These are phyloP conservation scores for Uloborus diversus DNA, from an alignment of 1,140 invertebrate species.

Conservation along the genomic window DNA sequence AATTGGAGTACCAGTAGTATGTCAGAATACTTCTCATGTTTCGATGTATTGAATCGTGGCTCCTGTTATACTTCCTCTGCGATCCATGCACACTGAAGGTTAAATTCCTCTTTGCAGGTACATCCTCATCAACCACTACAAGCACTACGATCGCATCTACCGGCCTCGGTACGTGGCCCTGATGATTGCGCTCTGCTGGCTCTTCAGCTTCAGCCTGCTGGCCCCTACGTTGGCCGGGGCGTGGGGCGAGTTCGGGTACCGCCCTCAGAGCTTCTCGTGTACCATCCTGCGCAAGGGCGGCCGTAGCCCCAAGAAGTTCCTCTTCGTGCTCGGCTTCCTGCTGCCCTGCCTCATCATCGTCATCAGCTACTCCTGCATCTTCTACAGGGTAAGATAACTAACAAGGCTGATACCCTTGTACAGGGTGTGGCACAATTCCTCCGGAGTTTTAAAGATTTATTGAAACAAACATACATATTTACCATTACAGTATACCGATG, in stretches of 20 bases:
- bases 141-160: slow-evolving; percentile 57
- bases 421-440: too few species aligned
- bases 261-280: slow-evolving; percentile 64
- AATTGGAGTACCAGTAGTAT: too few species aligned
- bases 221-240: slow-evolving; percentile 78
- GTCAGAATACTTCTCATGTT: too few species aligned
- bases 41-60: not conserved
- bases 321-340: slow-evolving; percentile 83
- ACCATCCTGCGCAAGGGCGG: slow-evolving; percentile 71
- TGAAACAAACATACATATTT: too few species aligned
- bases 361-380: slow-evolving; percentile 72
- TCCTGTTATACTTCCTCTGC: not conserved
- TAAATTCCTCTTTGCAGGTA: too few species aligned
- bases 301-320: slow-evolving; percentile 82
- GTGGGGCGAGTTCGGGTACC: slow-evolving; percentile 83
- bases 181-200: slow-evolving; percentile 74
- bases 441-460: too few species aligned
- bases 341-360: slow-evolving; percentile 84
- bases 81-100: too few species aligned
- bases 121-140: slow-evolving; percentile 57
- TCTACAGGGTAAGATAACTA: slow-evolving; percentile 33
- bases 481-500: too few species aligned
- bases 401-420: too few species aligned
- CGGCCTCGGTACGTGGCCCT: slow-evolving; percentile 25
- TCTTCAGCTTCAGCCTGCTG: slow-evolving; percentile 73